These are phyloP conservation scores for Sphenopsis melanotis DNA, from an alignment of 2,797 vertebrate species.

Conservation along the genomic window DNA sequence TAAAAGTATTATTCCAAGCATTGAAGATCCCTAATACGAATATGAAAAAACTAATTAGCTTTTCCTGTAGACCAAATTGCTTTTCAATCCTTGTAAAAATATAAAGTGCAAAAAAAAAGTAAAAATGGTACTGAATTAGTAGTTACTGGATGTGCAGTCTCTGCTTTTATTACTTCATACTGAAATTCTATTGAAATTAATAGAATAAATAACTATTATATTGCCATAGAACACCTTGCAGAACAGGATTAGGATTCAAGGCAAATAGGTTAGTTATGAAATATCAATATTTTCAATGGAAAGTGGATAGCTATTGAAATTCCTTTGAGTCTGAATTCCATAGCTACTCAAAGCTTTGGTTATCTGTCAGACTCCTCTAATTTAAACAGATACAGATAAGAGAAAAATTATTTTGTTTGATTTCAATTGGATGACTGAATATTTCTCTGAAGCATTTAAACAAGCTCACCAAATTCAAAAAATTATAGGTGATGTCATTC, in stretches of 20 bases:
- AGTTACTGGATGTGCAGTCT: background rate
- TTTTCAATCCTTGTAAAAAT: slow-evolving; percentile 15
- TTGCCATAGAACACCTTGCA: slow-evolving; percentile 13
- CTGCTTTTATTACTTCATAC: background rate
- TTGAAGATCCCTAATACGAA: background rate
- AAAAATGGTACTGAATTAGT: background rate
- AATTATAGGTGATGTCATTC: background rate
- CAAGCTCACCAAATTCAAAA: background rate
- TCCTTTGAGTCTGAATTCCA: background rate
- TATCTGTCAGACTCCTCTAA: background rate
- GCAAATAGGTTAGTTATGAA: slow-evolving; percentile 24
- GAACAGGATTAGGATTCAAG: slow-evolving; percentile 15
- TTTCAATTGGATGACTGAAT: background rate
- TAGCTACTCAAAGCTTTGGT: background rate
- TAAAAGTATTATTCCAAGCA: background rate
- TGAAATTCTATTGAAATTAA: slow-evolving; percentile 27
- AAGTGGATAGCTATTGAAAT: slow-evolving; percentile 38
- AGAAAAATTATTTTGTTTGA: background rate
- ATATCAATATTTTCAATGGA: slow-evolving; percentile 8
- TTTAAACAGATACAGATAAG: background rate
- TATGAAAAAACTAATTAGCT: background rate
- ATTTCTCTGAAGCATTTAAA: background rate
- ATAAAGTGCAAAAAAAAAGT: background rate
- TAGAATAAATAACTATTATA: slow-evolving; percentile 15
- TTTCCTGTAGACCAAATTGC: background rate